A percentile compares a stretch with the other conserved stretches of the same genome.
phyloP scores from a whole-genome alignment of 2,113 vertebrate species.

The Grallaria varia region DNA sequence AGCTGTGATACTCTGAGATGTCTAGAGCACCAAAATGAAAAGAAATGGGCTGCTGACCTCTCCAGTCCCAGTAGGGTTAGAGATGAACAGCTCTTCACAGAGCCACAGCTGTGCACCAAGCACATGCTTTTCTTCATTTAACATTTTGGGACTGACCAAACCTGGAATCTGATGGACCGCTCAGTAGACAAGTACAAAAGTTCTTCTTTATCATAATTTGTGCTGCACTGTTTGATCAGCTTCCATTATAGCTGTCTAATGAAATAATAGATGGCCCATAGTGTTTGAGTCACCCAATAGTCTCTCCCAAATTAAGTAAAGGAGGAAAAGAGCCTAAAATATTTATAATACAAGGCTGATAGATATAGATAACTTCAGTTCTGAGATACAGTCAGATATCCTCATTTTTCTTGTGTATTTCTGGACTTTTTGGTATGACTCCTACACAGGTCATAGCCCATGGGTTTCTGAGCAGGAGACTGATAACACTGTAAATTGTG shows the following conservation, averaged over 20 bases:
- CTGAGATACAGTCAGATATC: not conserved
- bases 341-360: not conserved
- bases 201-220: not conserved
- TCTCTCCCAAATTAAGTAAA: not conserved
- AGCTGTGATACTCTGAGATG: not conserved
- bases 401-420: conserved; percentile 1
- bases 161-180: not conserved
- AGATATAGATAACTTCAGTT: not conserved
- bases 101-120: not conserved
- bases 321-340: not conserved
- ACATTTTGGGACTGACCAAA: not conserved
- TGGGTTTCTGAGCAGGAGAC: conserved; percentile 10
- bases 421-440: not conserved
- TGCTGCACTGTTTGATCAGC: not conserved
- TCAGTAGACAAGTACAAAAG: not conserved
- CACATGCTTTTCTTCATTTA: not conserved
- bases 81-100: not conserved
- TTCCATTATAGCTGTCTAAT: not conserved
- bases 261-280: not conserved
- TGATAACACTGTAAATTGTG: conserved; percentile 38
- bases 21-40: not conserved
- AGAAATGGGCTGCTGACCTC: not conserved
- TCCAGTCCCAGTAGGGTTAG: not conserved
- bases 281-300: not conserved
- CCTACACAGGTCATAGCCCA: not conserved